These are phyloP conservation scores for Eupithecia insigniata DNA, from an alignment of 2,888 invertebrate genomes.

Conservation along the genomic window DNA sequence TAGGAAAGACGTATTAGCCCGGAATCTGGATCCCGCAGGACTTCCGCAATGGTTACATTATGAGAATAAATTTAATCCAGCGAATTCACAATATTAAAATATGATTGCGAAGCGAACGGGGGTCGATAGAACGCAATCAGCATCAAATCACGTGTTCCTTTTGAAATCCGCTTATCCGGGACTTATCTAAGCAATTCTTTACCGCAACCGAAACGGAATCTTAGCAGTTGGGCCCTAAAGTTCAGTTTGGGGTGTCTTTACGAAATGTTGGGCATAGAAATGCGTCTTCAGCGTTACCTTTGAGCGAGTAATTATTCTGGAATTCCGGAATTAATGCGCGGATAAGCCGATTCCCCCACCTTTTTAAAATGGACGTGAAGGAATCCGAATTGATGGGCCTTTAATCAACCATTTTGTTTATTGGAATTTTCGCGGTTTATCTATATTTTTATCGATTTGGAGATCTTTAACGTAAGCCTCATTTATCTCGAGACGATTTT, in stretches of 20 bases:
- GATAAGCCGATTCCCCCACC: conserved; percentile 67
- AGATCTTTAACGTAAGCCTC: conserved; percentile 18
- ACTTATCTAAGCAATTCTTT: conserved; percentile 57
- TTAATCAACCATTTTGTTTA: conserved; percentile 52
- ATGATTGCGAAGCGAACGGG: conserved; percentile 64
- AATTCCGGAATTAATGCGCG: conserved; percentile 78
- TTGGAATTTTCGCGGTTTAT: conserved; percentile 43
- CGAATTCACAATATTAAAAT: conserved; percentile 80
- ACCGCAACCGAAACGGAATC: conserved; percentile 53
- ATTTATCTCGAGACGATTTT: conserved; percentile 6
- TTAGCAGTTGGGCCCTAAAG: conserved; percentile 48
- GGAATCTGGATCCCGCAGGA: conserved; percentile 38
- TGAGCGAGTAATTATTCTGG: conserved; percentile 79
- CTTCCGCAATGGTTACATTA: conserved; percentile 53
- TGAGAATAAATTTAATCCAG: conserved; percentile 68
- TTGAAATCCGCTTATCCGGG: conserved; percentile 79
- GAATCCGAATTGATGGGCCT: conserved; percentile 56
- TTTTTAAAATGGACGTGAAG: conserved; percentile 54
- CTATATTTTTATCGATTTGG: conserved; percentile 29
- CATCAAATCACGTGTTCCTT: conserved; percentile 81
- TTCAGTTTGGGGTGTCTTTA: conserved; percentile 48
- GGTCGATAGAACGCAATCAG: conserved; percentile 72
- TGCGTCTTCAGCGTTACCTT: conserved; percentile 72
- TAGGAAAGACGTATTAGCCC: not conserved
- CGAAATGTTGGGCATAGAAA: conserved; percentile 59